These are phyloP conservation scores for Chaetogeoica ovagalla DNA, from an alignment of 2,888 invertebrate species.

Conservation along the genomic window DNA sequence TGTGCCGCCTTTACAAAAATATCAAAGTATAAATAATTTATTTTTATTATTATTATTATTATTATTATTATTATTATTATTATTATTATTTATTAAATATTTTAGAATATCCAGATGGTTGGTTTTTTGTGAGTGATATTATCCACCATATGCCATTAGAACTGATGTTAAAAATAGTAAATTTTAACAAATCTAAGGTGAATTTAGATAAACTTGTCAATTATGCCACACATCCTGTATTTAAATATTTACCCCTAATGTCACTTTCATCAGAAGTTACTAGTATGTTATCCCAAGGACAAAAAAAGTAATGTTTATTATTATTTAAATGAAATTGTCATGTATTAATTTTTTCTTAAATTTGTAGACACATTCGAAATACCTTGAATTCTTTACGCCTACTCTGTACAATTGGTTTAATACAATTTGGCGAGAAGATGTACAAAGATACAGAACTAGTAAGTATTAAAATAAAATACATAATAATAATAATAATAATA, in stretches of 20 bases:
- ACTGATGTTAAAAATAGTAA: slow-evolving; percentile 70
- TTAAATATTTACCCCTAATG: slow-evolving; percentile 52
- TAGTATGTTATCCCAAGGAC: slow-evolving; percentile 48
- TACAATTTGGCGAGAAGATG: slow-evolving; percentile 47
- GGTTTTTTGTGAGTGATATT: slow-evolving; percentile 72
- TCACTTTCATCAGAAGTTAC: slow-evolving; percentile 51
- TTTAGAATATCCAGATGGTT: slow-evolving; percentile 66
- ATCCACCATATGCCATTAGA: slow-evolving; percentile 72
- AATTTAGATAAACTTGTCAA: slow-evolving; percentile 56
- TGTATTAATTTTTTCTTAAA: slow-evolving; percentile 1
- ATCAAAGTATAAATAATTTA: slow-evolving; percentile 60
- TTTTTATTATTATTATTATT: too few relatives aligned
- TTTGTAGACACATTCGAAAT: slow-evolving; percentile 31
- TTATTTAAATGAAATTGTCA: neutral
- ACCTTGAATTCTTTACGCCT: slow-evolving; percentile 36
- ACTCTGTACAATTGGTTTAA: slow-evolving; percentile 48
- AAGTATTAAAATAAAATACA: neutral
- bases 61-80: too few relatives aligned
- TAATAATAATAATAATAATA: neutral
- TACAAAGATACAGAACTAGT: slow-evolving; percentile 42
- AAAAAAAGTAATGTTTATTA: slow-evolving; percentile 48
- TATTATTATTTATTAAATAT: slow-evolving; percentile 21
- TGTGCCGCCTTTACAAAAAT: slow-evolving; percentile 68
- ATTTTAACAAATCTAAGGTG: slow-evolving; percentile 65
- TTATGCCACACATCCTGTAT: slow-evolving; percentile 53